Percentiles rank a stretch among this genome's conserved stretches.
These are phyloP conservation scores for Pseudopipra pipra DNA, from an alignment of 2,113 vertebrate species.

Conservation along the genomic window DNA sequence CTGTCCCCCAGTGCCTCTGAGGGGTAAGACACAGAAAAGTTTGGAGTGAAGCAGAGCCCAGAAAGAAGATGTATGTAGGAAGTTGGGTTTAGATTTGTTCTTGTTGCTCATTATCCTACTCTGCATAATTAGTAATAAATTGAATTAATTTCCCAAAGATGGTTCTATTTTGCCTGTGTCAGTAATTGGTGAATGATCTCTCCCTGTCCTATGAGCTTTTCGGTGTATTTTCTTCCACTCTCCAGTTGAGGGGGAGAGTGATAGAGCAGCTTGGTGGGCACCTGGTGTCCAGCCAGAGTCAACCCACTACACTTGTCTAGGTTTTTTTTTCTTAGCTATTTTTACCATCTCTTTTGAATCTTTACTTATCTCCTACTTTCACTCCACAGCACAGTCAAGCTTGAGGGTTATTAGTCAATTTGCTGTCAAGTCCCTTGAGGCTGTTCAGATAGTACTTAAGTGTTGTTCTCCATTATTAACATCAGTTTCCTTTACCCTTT, in stretches of 20 bases:
- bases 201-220: neutral
- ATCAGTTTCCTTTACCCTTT: conserved; percentile 42
- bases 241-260: neutral
- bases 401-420: neutral
- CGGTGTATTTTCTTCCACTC: neutral
- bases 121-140: neutral
- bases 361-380: conserved; percentile 35
- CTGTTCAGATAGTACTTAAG: neutral
- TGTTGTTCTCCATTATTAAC: neutral
- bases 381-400: neutral
- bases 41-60: neutral
- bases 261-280: neutral
- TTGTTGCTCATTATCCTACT: neutral
- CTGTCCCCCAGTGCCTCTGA: rapidly evolving
- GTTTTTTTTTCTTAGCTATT: neutral
- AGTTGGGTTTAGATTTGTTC: neutral
- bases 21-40: neutral
- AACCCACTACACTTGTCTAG: neutral
- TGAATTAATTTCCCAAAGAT: neutral
- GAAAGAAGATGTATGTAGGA: neutral
- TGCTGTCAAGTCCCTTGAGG: neutral
- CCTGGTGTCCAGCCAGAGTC: neutral
- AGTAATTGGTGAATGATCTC: neutral
- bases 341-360: neutral
- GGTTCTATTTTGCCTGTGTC: neutral